phyloP scores from a whole-genome alignment of 1,140 invertebrate genomes.

The Pseudomyrmex gracilis region DNA sequence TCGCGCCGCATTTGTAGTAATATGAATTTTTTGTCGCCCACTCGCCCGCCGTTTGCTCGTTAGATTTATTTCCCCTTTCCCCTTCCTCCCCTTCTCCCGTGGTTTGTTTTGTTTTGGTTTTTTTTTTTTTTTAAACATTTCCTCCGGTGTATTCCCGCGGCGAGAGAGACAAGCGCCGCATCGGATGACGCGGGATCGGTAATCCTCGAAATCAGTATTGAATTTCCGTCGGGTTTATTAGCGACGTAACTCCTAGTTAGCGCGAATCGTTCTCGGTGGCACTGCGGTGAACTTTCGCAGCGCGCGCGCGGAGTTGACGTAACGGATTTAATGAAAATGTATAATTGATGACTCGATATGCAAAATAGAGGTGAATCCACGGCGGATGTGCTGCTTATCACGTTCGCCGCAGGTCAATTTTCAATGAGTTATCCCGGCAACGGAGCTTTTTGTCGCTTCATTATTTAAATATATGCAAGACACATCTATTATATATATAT shows the following conservation, averaged over 20 bases:
- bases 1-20: conserved; percentile 59
- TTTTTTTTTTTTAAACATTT: conserved; percentile 27
- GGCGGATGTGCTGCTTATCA: not conserved
- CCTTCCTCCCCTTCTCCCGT: not conserved
- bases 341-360: conserved; percentile 36
- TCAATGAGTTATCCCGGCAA: not conserved
- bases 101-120: not conserved
- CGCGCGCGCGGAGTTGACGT: not conserved
- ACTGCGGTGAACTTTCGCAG: conserved; percentile 29
- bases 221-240: conserved; percentile 52
- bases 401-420: conserved; percentile 16
- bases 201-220: conserved; percentile 52
- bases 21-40: conserved; percentile 66
- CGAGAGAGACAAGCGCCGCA: conserved; percentile 7
- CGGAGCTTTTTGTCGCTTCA: not conserved
- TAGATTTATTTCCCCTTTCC: not conserved
- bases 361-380: conserved; percentile 28
- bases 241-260: conserved; percentile 30
- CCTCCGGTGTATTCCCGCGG: conserved; percentile 3
- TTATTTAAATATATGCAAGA: not conserved
- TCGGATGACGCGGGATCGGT: conserved; percentile 27
- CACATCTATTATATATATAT: no score
- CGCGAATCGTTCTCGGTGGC: conserved; percentile 26
- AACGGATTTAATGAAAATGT: conserved; percentile 44
- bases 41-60: conserved; percentile 19